Base-by-base conservation (phyloP, 2,797 vertebrate genomes). In the Protonibea diacanthus region DNA sequence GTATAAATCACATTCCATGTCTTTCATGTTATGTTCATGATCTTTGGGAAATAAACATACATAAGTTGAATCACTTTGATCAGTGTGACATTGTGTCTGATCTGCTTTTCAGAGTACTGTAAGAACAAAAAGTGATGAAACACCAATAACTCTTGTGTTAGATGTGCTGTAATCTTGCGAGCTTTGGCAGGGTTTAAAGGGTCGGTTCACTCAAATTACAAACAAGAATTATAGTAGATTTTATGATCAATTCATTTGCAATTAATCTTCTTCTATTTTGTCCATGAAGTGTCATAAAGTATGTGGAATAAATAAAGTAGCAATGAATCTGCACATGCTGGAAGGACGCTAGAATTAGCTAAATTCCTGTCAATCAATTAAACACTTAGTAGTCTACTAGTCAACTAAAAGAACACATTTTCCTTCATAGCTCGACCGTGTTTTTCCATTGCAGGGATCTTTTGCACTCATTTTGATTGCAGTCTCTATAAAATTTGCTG, bases 21-120 rank as follows among this genome's bases (percentile, higher is more conserved):
- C 7, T 75, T 47, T 59, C 38, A 10, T 20, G 33, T 29, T 64
- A 40, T 47, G 47, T 67, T 42, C 6, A 47, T 47, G 62, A 71
- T 53, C 12, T 70, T 48, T 73, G 8, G 21, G 17, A 72, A 78
- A 71, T 81, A 83, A 75, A 83, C 5, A 33, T 1, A 25, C 6
- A 5, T 5, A 21, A 17, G 40, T 9, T 55, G 38, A 75, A 60
- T 9, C 53, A 29, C 0, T 52, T 14, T 38, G 23, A 25, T 20
- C 23, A n/a, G 3, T 17, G 6, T n/a, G 40, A 23, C n/a, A 17
- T 17, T 44, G 23, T 12, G 15, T 12, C 14, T 40, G 17, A 9
- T 62, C 25, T 25, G 21, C 23, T 23, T 23, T 47, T 62, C 2
- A 62, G 4, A 15, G 42, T 33, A 64, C 11, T 51, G 29, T 38